These are phyloP conservation scores for Amphipyra berbera DNA, from an alignment of 2,888 invertebrate genomes.

Conservation along the genomic window DNA sequence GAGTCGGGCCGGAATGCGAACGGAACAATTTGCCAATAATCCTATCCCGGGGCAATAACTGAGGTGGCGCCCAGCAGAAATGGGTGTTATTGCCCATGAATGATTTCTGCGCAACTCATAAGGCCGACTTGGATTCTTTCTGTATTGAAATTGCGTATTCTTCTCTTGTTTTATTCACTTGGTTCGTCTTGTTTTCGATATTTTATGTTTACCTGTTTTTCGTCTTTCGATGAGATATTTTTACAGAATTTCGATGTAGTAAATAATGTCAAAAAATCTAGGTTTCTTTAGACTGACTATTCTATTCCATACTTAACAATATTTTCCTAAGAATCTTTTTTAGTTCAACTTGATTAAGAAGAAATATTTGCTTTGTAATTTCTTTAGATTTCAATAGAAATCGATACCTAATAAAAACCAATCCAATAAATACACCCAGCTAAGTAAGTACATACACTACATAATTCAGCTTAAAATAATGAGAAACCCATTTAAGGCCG, in stretches of 20 bases:
- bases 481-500: constrained; percentile 33
- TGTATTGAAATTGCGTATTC: constrained; percentile 70
- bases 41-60: constrained; percentile 85
- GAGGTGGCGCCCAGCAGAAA: constrained; percentile 83
- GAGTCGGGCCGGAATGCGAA: constrained; percentile 82
- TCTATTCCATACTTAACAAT: too few species aligned
- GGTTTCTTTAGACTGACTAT: not conserved
- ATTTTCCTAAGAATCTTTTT: too few species aligned
- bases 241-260: not conserved
- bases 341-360: too few species aligned
- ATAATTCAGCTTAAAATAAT: constrained; percentile 32
- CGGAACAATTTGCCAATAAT: constrained; percentile 89
- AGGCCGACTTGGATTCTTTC: constrained; percentile 72
- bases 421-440: too few species aligned
- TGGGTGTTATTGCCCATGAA: constrained; percentile 85
- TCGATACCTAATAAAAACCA: too few species aligned
- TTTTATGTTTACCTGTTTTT: constrained; percentile 25
- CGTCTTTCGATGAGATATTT: constrained; percentile 4
- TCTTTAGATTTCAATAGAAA: too few species aligned
- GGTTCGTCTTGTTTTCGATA: constrained; percentile 54
- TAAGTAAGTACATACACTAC: too few species aligned
- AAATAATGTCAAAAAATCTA: not conserved
- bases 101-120: constrained; percentile 80
- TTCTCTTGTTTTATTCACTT: constrained; percentile 62
- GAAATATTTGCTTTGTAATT: too few species aligned